Conservation (phyloP, 1,140 invertebrate species). For the Portunus trituberculatus region DNA sequence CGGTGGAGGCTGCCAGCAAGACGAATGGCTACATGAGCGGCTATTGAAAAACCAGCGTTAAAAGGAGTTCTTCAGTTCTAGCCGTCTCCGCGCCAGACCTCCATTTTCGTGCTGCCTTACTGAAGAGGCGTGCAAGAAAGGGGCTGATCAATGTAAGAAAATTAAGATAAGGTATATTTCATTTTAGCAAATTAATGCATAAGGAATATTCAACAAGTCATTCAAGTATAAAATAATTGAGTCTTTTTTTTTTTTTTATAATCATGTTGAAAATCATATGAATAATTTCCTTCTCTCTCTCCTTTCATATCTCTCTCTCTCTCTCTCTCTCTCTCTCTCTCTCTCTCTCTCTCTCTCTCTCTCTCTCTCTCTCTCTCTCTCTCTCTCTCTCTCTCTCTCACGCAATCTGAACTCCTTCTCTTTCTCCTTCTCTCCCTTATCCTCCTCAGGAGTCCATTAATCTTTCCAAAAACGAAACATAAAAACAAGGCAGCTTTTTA, state of each 20-base stretch:
- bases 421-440: neutral
- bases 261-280: neutral
- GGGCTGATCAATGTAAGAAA: neutral
- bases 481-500: slow-evolving; percentile 23
- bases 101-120: neutral
- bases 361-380: neutral
- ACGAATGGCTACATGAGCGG: slow-evolving; percentile 52
- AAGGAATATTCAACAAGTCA: neutral
- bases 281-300: slow-evolving; percentile 8
- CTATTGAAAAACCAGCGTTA: slow-evolving; percentile 56
- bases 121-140: neutral
- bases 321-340: neutral
- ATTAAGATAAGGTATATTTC: neutral
- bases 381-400: neutral
- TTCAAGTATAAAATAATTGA: neutral
- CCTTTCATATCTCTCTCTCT: neutral
- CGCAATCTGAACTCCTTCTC: neutral
- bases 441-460: neutral
- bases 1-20: slow-evolving; percentile 41
- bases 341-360: neutral
- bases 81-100: neutral
- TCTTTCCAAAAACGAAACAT: neutral
- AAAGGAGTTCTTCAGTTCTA: slow-evolving; percentile 35
- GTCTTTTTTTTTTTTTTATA: neutral
- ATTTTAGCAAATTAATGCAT: neutral